Evolutionary conservation across 2,888 invertebrate genomes (phyloP), one percentile per base, ranked within the genome.

Genomic region (Sesia apiformis): DNA sequence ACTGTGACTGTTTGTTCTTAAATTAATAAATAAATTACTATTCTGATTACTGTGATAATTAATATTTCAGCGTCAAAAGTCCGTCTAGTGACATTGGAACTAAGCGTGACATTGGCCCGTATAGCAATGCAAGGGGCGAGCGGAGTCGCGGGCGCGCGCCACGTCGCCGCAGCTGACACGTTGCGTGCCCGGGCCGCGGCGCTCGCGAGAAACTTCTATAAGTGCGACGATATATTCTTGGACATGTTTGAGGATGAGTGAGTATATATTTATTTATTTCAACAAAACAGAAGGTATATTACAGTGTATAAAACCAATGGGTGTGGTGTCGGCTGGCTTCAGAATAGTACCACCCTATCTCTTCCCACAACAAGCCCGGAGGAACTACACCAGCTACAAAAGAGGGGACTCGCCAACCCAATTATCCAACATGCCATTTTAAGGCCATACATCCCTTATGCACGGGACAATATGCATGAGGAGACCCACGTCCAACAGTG

Each of bases 201-300:
- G 0, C 90, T 96, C 40, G 91, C 98, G 7, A 91, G 97, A 52
- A 97, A 96, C 89, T 98, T 97, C 84, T 98, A 97, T 83, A 98
- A 98, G 92, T 96, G 96, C 67, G 98, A 99, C 85, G 98, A 99
- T 74, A 97, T 99, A 68, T 99, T 99, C 85, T 89, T 99, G 56
- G 99, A 99, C 78, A 96, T 99, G 93, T 99, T 99, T 80, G 99
- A 99, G 84, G 98, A 98, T 79, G 99, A 99, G 91, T 93, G 69
- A 83, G 90, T 89, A 56, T 7, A 5, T 7, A 39, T 39, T 50
- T 50, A 42, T 42, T 7, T 42, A 5, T 7, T 42, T 42, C 42
- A 42, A 42, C 42, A 23, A 23, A 23, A 23, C 23, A 23, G 23
- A 23, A 23, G 23, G 23, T 23, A 23, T 23, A 23, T 23, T 23